These are phyloP conservation scores for Rhinichthys klamathensis DNA, from an alignment of 2,113 vertebrate genomes.

Conservation along the genomic window DNA sequence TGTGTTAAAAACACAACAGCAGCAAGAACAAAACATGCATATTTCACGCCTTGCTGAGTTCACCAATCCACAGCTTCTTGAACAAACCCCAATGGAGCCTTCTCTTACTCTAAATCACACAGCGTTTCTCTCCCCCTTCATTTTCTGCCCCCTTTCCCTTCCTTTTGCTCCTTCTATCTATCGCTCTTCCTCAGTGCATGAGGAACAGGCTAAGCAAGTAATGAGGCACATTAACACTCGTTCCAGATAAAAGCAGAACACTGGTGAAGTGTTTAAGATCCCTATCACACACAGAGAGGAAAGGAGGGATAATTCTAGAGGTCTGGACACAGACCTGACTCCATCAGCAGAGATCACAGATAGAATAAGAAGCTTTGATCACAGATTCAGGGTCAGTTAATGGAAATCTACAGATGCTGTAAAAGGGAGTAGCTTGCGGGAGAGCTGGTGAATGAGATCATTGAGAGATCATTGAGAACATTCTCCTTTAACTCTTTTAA, in stretches of 20 bases:
- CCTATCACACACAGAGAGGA: slow-evolving; percentile 50
- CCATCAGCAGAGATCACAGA: slow-evolving; percentile 50
- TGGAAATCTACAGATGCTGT: slow-evolving; percentile 2
- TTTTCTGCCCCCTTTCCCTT: slow-evolving; percentile 7
- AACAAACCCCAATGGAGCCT: slow-evolving; percentile 11
- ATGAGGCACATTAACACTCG: slow-evolving; percentile 65
- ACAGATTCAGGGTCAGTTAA: slow-evolving; percentile 18
- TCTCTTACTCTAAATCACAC: slow-evolving; percentile 11
- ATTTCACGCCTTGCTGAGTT: slow-evolving; percentile 14
- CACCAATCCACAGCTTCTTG: background rate
- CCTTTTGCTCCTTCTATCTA: slow-evolving; percentile 28
- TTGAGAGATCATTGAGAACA: slow-evolving; percentile 1
- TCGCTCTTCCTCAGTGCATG: slow-evolving; percentile 35
- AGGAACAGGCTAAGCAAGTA: slow-evolving; percentile 53
- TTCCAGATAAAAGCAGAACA: slow-evolving; percentile 62
- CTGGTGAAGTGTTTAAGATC: slow-evolving; percentile 60
- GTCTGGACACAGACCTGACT: slow-evolving; percentile 7
- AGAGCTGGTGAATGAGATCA: background rate
- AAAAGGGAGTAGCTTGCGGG: background rate
- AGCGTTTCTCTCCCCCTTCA: slow-evolving; percentile 12
- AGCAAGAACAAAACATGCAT: background rate
- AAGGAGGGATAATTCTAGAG: slow-evolving; percentile 25
- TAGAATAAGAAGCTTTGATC: slow-evolving; percentile 46
- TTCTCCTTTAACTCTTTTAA: background rate
- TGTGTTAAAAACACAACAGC: background rate